A percentile compares a stretch with the other conserved stretches of the same genome.
These are phyloP conservation scores for Melipona quadrifasciata DNA, from an alignment of 1,140 invertebrate species.

Conservation along the genomic window DNA sequence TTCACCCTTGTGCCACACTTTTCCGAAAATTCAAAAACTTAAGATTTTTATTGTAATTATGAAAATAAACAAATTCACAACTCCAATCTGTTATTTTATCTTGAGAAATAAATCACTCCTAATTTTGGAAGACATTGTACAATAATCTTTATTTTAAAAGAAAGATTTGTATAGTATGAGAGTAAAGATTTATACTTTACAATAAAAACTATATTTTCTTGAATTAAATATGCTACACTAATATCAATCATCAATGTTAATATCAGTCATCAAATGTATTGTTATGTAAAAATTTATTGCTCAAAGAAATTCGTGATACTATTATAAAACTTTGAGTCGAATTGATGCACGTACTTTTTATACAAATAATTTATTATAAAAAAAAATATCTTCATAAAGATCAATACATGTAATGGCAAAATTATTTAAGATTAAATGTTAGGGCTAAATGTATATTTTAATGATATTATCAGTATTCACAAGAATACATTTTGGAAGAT, in stretches of 20 bases:
- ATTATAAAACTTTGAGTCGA: neutral
- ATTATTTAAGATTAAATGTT: neutral
- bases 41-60: neutral
- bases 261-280: neutral
- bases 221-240: neutral
- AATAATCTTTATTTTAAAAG: neutral
- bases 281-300: neutral
- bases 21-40: neutral
- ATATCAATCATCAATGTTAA: neutral
- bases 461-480: neutral
- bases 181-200: conserved; percentile 6
- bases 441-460: neutral
- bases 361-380: neutral
- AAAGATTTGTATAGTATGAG: conserved; percentile 49
- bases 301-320: neutral
- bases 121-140: conserved; percentile 29
- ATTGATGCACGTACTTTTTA: neutral
- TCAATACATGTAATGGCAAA: neutral
- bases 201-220: conserved; percentile 1
- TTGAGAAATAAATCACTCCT: neutral
- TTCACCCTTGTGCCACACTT: conserved; percentile 39
- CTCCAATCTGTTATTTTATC: neutral
- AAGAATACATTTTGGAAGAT: conserved; percentile 29
- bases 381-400: neutral
- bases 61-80: neutral